Evolutionary conservation across 2,888 invertebrate genomes (phyloP).

Genomic region (Drosophila anomelani): DNA sequence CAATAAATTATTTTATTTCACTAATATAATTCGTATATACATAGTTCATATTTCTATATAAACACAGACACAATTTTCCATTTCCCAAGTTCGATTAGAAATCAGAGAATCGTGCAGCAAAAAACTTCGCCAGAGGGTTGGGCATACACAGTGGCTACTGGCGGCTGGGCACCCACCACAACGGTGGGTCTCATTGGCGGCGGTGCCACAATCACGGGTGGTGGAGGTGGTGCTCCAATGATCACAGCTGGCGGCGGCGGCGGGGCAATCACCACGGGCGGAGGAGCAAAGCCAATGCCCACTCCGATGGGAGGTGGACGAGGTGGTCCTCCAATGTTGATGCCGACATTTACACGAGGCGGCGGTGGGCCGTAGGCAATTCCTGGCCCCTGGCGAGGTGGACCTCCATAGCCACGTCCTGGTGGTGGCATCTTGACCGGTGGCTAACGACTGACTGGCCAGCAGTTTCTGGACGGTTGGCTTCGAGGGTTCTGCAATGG

Average conservation of each 20-base stretch:
- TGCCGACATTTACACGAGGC: constrained; percentile 65
- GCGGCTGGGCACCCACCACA: constrained; percentile 42
- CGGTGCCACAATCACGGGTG: constrained; percentile 49
- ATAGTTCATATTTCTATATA: constrained; percentile 9
- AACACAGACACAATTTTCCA: constrained; percentile 7
- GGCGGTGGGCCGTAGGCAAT: constrained; percentile 54
- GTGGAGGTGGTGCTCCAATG: constrained; percentile 51
- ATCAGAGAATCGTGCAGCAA: constrained; percentile 70
- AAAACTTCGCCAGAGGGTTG: constrained; percentile 65
- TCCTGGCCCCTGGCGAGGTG: constrained; percentile 32
- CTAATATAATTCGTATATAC: background rate
- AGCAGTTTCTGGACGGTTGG: background rate
- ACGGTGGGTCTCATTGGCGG: constrained; percentile 46
- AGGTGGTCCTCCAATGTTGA: constrained; percentile 62
- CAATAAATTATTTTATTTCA: constrained; percentile 32
- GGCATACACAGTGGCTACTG: constrained; percentile 60
- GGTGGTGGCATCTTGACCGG: constrained; percentile 63
- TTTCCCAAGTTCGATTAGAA: background rate
- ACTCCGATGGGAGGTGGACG: constrained; percentile 66
- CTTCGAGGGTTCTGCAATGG: background rate
- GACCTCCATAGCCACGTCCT: constrained; percentile 47
- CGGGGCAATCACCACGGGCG: constrained; percentile 58
- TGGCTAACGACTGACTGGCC: constrained; percentile 25
- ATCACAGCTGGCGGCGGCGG: constrained; percentile 53
- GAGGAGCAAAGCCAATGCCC: constrained; percentile 66